Percentiles rank a stretch among this genome's conserved stretches.
phyloP scores from a whole-genome alignment of 2,113 vertebrate genomes.

The Sinocyclocheilus anshuiensis region DNA sequence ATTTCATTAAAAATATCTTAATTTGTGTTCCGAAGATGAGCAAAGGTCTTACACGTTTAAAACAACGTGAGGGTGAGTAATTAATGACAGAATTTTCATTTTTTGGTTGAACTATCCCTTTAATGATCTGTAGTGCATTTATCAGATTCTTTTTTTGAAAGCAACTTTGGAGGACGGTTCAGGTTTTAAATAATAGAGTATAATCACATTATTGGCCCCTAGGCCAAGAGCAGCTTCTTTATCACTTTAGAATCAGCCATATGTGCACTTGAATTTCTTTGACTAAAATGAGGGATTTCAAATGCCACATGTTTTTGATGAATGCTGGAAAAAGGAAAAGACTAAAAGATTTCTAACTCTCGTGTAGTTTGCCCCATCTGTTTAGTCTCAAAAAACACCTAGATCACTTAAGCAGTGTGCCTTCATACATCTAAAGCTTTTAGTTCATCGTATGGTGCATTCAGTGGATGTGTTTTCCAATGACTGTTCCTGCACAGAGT shows the following conservation, averaged over 20 bases:
- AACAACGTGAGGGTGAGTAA: too few relatives aligned
- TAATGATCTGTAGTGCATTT: not conserved
- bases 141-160: not conserved
- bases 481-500: not conserved
- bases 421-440: constrained; percentile 22
- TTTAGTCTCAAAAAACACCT: too few relatives aligned
- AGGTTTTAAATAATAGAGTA: not conserved
- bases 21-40: too few relatives aligned
- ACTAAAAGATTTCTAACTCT: not conserved
- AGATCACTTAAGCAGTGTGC: not conserved
- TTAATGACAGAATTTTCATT: too few relatives aligned
- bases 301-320: not conserved
- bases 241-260: constrained; percentile 2
- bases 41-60: too few relatives aligned
- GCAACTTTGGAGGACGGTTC: not conserved
- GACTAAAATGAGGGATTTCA: not conserved
- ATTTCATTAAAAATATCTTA: too few relatives aligned
- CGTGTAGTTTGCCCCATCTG: not conserved
- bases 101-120: too few relatives aligned
- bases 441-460: constrained; percentile 7
- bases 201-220: not conserved
- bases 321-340: not conserved
- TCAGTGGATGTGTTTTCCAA: not conserved
- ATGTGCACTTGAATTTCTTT: not conserved
- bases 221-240: constrained; percentile 15